These are phyloP conservation scores for Aricia agestis DNA, from an alignment of 1,140 invertebrate genomes.

Conservation along the genomic window DNA sequence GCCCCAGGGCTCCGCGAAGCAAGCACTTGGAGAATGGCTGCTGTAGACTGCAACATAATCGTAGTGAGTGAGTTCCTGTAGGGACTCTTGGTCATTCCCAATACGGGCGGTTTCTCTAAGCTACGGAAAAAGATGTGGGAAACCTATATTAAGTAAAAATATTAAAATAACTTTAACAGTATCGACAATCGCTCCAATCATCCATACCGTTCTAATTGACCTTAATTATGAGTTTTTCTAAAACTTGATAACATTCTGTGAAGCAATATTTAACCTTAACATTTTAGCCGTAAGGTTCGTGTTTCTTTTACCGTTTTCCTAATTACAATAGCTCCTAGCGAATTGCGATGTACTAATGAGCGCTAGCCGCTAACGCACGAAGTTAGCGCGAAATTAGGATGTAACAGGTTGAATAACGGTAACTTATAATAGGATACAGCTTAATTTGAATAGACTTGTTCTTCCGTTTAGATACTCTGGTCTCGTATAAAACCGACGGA, in stretches of 20 bases:
- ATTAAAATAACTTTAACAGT: neutral
- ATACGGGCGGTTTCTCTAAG: too few relatives aligned
- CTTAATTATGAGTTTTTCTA: slow-evolving; percentile 11
- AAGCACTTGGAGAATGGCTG: too few relatives aligned
- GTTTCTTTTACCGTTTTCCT: neutral
- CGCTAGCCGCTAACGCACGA: neutral
- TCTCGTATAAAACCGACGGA: too few relatives aligned
- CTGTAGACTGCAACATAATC: too few relatives aligned
- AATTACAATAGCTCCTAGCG: neutral
- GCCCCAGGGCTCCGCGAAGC: too few relatives aligned
- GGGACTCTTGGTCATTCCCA: too few relatives aligned
- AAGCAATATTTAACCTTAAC: neutral
- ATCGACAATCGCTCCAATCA: slow-evolving; percentile 1
- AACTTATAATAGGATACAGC: neutral
- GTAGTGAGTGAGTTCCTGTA: too few relatives aligned
- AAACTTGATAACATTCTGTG: neutral
- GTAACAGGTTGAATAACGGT: neutral
- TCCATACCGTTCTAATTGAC: slow-evolving; percentile 12
- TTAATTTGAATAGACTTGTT: neutral
- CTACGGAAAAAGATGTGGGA: too few relatives aligned
- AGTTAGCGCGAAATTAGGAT: neutral
- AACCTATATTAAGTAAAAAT: too few relatives aligned
- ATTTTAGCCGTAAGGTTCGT: neutral
- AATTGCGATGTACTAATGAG: neutral
- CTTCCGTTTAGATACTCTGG: too few relatives aligned